Base-by-base conservation (phyloP, 2,888 invertebrate genomes). In the Philaethria dido region DNA sequence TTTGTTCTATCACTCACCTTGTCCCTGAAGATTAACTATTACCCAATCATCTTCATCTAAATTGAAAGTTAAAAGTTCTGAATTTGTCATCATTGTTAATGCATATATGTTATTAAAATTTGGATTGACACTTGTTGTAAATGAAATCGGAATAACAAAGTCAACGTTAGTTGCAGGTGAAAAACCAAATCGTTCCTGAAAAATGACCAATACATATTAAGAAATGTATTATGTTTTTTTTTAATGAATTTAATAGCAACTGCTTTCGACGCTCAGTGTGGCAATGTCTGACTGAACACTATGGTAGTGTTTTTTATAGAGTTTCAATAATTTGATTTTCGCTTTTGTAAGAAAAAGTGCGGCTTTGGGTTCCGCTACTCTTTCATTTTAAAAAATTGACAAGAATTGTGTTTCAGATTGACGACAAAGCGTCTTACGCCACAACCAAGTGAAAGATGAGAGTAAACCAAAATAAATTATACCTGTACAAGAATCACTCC, bases 101-200 rank as follows among this genome's bases (percentile, higher is more conserved):
- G 92, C 87, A 9, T 78, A 71, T n/a, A 91, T 79, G 1, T 82
- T 66, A 5, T 81, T 76, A 62, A 92, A 94, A 69, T 93, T 74
- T 0, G 77, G 81, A 6, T 85, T 80, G 0, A 72, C 70, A 29
- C 88, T 87, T 0, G 88, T 88, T 0, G 93, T 87, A 75, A 85
- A 94, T 0, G 93, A 93, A 33, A 94, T 79, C 0, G 94, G 94
- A 29, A 94, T 79, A 63, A 75, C 16, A 42, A 73, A 86, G 1
- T 67, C 67, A 0, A 72, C 36, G 14, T 74, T 72, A 13, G 33
- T 45, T 16, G 18, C 14, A 50, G 76, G 81, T 4, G 80, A 69
- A 55, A 79, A 86, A 3, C 80, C 72, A 52, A 88, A 87, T 3
- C 82, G 80, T 74, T 83, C 81, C 88, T 89, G 72, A 36, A 80